phyloP scores from a whole-genome alignment of 2,888 invertebrate species.

The Ephialtes manifestator region DNA sequence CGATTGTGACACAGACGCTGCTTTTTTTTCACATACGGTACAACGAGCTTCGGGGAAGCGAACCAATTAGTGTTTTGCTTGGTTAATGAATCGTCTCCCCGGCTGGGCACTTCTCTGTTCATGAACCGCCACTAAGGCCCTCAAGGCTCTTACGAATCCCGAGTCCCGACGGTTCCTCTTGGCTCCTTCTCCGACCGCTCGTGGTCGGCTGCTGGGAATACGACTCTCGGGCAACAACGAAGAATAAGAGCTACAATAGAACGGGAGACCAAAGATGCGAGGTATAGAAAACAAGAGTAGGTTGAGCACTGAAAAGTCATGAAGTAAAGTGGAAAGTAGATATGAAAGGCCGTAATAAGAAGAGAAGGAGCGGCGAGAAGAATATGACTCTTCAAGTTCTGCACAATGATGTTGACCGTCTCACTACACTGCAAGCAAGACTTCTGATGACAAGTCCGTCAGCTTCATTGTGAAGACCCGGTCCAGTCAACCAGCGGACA shows the following conservation, averaged over 20 bases:
- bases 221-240: constrained; percentile 33
- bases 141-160: constrained; percentile 22
- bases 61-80: constrained; percentile 82
- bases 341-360: neutral
- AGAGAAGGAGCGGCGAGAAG: constrained; percentile 4
- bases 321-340: constrained; percentile 16
- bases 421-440: neutral
- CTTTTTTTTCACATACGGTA: neutral
- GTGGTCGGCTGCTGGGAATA: constrained; percentile 2
- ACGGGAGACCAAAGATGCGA: neutral
- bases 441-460: neutral
- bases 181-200: constrained; percentile 33
- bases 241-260: neutral
- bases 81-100: constrained; percentile 79
- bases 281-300: neutral
- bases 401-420: constrained; percentile 6
- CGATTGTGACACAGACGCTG: constrained; percentile 29
- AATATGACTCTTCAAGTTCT: neutral
- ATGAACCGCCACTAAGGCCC: constrained; percentile 21
- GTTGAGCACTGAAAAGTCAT: neutral
- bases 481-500: neutral
- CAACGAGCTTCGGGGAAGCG: constrained; percentile 75
- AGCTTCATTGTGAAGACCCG: neutral
- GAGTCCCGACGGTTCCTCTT: constrained; percentile 34
- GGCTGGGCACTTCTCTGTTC: constrained; percentile 46